These are phyloP conservation scores for Periophthalmus modestus DNA, from an alignment of 2,113 vertebrate species.

Conservation along the genomic window DNA sequence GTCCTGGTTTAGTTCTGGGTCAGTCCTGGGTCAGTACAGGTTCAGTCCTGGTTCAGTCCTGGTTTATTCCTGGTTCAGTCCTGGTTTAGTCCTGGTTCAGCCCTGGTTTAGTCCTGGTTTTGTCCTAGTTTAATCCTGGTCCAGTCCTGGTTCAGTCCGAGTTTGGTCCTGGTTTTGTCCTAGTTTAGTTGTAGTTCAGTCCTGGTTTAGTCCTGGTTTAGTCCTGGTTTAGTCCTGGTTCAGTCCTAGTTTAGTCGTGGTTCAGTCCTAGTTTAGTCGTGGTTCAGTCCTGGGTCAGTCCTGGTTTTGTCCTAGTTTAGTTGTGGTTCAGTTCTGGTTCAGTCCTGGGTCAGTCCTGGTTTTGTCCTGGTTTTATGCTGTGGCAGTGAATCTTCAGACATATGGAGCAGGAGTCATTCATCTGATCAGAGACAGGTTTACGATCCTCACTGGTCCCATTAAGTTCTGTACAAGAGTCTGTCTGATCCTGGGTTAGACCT, in stretches of 20 bases:
- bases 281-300: neutral
- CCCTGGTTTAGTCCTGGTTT: neutral
- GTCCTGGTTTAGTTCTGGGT: neutral
- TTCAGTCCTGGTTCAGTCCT: neutral
- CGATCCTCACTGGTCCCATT: slow-evolving; percentile 3
- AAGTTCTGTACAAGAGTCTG: neutral
- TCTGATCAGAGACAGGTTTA: slow-evolving; percentile 1
- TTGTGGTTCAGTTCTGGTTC: neutral
- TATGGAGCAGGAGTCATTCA: neutral
- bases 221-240: neutral
- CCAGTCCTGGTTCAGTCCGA: neutral
- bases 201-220: neutral
- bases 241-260: neutral
- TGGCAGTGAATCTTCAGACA: neutral
- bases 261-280: neutral
- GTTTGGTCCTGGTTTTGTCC: neutral
- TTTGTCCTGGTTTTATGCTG: neutral
- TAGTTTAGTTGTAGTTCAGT: neutral
- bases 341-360: neutral
- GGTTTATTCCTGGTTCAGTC: neutral
- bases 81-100: neutral
- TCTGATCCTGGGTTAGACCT: neutral
- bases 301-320: neutral
- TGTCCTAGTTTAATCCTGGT: neutral
- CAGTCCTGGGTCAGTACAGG: too few species aligned